phyloP scores from a whole-genome alignment of 2,113 vertebrate genomes.

The Salvelinus sp. region DNA sequence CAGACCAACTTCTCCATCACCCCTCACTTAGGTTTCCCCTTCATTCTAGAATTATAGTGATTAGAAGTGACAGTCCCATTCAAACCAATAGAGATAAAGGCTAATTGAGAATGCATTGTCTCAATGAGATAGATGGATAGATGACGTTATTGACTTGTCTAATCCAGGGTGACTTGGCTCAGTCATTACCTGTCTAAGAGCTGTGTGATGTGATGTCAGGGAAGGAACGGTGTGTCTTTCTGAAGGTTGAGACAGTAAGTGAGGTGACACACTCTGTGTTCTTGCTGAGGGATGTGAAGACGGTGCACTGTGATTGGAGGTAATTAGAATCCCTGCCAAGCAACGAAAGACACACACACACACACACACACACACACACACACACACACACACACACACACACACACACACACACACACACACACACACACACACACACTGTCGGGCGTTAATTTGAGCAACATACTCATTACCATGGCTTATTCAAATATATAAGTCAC shows the following conservation, averaged over 20 bases:
- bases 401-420: conserved; percentile 12
- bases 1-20: not conserved
- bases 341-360: not conserved
- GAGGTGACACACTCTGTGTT: conserved; percentile 25
- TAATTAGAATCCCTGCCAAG: conserved; percentile 19
- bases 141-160: conserved; percentile 30
- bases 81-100: not conserved
- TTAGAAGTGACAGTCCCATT: not conserved
- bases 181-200: not conserved
- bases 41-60: too few species aligned
- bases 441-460: too few species aligned
- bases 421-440: not conserved
- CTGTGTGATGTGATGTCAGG: conserved; percentile 3
- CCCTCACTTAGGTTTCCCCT: not conserved
- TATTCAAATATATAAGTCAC: not conserved
- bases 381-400: not conserved
- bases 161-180: conserved; percentile 47
- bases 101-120: too few species aligned
- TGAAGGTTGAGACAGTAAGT: conserved; percentile 6
- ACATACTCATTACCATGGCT: too few species aligned
- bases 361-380: conserved; percentile 12
- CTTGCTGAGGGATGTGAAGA: conserved; percentile 36
- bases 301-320: conserved; percentile 15
- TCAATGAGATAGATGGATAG: not conserved
- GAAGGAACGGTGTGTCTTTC: not conserved